Base-by-base conservation (phyloP, 2,888 invertebrate genomes). In the Julus scandinavius region DNA sequence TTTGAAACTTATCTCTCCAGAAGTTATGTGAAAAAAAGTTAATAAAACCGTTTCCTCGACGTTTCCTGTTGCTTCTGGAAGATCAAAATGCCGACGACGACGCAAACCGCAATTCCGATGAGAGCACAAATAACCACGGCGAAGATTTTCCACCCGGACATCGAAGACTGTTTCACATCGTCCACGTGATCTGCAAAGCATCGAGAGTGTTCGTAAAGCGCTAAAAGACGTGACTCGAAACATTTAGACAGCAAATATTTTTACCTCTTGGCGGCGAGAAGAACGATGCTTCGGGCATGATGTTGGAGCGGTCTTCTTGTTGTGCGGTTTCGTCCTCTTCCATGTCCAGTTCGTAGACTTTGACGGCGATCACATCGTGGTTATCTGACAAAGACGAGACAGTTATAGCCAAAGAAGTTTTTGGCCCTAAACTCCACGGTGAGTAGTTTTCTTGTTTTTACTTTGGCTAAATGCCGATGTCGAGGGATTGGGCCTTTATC, bases 51-150 rank as follows among this genome's bases (percentile, higher is more conserved):
- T 93, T 99, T 99, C 91, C 97, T 94, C 89, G 95, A 95, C 90
- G 96, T 96, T 92, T 97, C 97, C 92, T 97, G 96, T 89, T 96
- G 95, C 92, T 98, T 98, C 92, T 98, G 97, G 92, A 98, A 98
- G 92, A 97, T 96, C 94, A 98, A 96, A 89, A 98, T 96, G 49
- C 96, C 98, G 88, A 98, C 94, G 3, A 98, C 96, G 0, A 96
- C 95, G 90, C 96, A 94, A 0, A 96, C 96, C 84, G 97, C 96
- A 13, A 98, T 92, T 2, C 96, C 96, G 45, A 99, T 94, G 87
- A 98, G 95, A 17, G 96, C 96, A 87, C 96, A 94, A 90, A 99
- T 94, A 93, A 99, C 95, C 89, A 97, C 94, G 2, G 98, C 93
- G 93, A 99, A 97, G 88, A 98, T 95, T 92, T 98, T 98, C 88